phyloP scores from a whole-genome alignment of 2,888 invertebrate genomes.

The Morpho deidamia region DNA sequence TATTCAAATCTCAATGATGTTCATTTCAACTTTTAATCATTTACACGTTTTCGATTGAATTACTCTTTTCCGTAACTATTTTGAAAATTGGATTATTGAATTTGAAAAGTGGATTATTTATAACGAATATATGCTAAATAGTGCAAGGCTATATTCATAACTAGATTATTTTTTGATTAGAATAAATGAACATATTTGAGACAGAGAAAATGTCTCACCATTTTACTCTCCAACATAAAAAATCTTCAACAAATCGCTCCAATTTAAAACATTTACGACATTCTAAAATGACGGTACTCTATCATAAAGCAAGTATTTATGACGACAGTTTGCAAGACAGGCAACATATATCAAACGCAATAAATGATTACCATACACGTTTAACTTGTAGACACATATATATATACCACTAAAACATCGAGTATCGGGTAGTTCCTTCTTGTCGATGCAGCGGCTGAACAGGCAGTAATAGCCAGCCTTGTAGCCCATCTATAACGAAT shows the following conservation, averaged over 20 bases:
- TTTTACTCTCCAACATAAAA: not conserved
- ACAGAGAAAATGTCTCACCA: too few species aligned
- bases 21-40: too few species aligned
- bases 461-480: conserved; percentile 65
- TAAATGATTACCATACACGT: conserved; percentile 3
- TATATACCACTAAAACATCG: conserved; percentile 17
- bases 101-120: too few species aligned
- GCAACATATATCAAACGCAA: conserved; percentile 2
- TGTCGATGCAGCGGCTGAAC: conserved; percentile 47
- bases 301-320: conserved; percentile 12
- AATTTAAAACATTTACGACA: conserved; percentile 4
- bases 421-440: conserved; percentile 55
- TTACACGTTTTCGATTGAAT: too few species aligned
- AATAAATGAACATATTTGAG: too few species aligned
- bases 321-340: conserved; percentile 6
- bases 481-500: conserved; percentile 75
- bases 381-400: conserved; percentile 2
- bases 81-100: too few species aligned
- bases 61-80: too few species aligned
- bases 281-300: conserved; percentile 1
- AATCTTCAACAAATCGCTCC: too few species aligned
- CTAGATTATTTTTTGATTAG: too few species aligned
- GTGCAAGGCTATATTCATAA: too few species aligned
- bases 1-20: too few species aligned
- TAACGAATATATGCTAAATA: too few species aligned